Evolutionary conservation across 2,888 invertebrate genomes (phyloP), one percentile per base, ranked within the genome.

Genomic region (Linnaemya vulpina): DNA sequence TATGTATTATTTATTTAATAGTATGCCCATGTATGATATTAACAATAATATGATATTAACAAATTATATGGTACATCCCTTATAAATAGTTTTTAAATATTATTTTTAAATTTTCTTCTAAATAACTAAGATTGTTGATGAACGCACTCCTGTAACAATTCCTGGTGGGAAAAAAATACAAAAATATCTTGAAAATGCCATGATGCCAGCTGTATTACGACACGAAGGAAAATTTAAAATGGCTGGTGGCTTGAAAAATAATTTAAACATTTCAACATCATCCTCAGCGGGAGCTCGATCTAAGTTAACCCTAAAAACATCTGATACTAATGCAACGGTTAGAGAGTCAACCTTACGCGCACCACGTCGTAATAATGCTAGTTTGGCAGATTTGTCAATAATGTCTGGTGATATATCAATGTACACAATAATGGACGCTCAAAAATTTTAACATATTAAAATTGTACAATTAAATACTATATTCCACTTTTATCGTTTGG

Each of bases 401-500:
- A 90, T 91, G 63, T 91, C 92, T 1, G 92, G 92, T 0, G 93
- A 93, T 87, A 89, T 93, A 20, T 93, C 93, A 0, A 79, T 93
- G 55, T 92, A 92, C 58, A 91, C 93, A 1, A 90, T 92, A 35
- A 92, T 90, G 86, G 92, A 92, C 92, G 93, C 90, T 91, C 91
- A 91, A 68, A 92, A 92, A 84, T 91, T 92, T 87, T 91, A 88
- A 87, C 53, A 65, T 49, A 3, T 5, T 30, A 30, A 30, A n/a
- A n/a, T n/a, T 30, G 30, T 30, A 30, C 5, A 30, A 30, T 30
- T 30, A 30, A n/a, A n/a, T n/a, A n/a, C n/a, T n/a, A n/a, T n/a
- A n/a, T n/a, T n/a, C n/a, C n/a, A n/a, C n/a, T n/a, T n/a, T n/a
- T n/a, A n/a, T n/a, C n/a, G n/a, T n/a, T n/a, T n/a, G n/a, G n/a